A percentile compares a stretch with the other conserved stretches of the same genome.
These are phyloP conservation scores for Dromaius novaehollandiae DNA, from an alignment of 2,113 vertebrate genomes.

Conservation along the genomic window DNA sequence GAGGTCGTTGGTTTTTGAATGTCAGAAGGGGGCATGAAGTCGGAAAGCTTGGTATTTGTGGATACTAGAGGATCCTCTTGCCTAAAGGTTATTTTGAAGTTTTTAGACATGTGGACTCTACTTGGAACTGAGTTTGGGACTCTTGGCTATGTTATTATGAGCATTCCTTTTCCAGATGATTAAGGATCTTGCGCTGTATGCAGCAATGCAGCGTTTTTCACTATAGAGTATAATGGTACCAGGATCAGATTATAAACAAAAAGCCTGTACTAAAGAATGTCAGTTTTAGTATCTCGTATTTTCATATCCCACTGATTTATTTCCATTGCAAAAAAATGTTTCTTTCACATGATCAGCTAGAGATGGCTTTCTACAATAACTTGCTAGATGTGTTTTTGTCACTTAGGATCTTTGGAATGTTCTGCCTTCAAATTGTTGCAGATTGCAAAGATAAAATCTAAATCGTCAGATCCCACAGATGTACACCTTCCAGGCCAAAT, in stretches of 20 bases:
- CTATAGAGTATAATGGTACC: not conserved
- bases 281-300: not conserved
- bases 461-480: not conserved
- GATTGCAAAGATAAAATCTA: not conserved
- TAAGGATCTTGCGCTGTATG: not conserved
- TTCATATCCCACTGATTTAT: not conserved
- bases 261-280: not conserved
- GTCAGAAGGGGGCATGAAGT: not conserved
- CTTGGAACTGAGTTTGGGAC: not conserved
- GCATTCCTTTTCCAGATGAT: not conserved
- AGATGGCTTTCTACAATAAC: not conserved
- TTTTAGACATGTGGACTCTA: not conserved
- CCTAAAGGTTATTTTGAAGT: not conserved
- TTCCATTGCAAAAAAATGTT: not conserved
- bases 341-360: not conserved
- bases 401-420: not conserved
- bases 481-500: not conserved
- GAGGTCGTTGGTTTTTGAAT: not conserved
- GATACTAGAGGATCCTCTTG: not conserved
- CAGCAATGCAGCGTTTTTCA: not conserved
- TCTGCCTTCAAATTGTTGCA: not conserved
- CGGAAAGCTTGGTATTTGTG: not conserved
- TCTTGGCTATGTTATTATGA: not conserved
- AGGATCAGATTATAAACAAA: not conserved
- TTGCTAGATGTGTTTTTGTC: not conserved